phyloP scores from a whole-genome alignment of 35 echinoderm and acorn worm species.

The Ophiothrix spiculata region DNA sequence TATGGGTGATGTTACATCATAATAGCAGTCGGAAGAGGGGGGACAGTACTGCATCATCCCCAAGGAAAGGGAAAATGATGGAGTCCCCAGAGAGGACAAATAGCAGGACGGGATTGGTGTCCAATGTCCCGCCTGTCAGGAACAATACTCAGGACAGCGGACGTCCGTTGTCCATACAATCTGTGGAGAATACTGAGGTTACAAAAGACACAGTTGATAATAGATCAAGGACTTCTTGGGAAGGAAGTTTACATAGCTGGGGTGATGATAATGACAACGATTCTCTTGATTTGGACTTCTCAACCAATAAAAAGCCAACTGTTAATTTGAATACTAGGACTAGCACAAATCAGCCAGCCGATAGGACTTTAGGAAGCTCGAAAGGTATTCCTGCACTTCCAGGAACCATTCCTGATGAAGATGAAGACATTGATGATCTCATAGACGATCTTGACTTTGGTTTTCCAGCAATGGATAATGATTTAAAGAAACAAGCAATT shows the following conservation, averaged over 20 bases:
- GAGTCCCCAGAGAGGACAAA: constrained; percentile 21
- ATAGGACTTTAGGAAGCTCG: neutral
- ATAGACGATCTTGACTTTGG: constrained; percentile 83
- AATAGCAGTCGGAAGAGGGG: constrained; percentile 50
- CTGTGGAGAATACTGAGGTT: neutral
- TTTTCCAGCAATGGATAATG: constrained; percentile 60
- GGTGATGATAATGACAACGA: constrained; percentile 84
- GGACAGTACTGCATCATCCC: constrained; percentile 21
- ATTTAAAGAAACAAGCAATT: neutral
- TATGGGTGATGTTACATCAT: constrained; percentile 78
- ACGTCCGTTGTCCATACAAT: constrained; percentile 43
- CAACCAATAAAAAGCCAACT: constrained; percentile 30
- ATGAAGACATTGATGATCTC: constrained; percentile 66
- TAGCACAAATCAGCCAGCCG: constrained; percentile 1
- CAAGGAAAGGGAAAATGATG: neutral
- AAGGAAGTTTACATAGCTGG: constrained; percentile 82
- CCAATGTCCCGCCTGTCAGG: neutral
- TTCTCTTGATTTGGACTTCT: constrained; percentile 57
- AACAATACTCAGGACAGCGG: constrained; percentile 83
- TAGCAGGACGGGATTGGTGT: constrained; percentile 14
- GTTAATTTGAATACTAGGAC: constrained; percentile 24
- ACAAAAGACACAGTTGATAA: constrained; percentile 36
- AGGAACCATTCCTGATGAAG: constrained; percentile 30
- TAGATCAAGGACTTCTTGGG: constrained; percentile 55
- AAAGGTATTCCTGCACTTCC: constrained; percentile 29